Evolutionary conservation across 2,888 invertebrate species (phyloP), one percentile per base, ranked within the genome.

Genomic region (Thymelicus sylvestris): DNA sequence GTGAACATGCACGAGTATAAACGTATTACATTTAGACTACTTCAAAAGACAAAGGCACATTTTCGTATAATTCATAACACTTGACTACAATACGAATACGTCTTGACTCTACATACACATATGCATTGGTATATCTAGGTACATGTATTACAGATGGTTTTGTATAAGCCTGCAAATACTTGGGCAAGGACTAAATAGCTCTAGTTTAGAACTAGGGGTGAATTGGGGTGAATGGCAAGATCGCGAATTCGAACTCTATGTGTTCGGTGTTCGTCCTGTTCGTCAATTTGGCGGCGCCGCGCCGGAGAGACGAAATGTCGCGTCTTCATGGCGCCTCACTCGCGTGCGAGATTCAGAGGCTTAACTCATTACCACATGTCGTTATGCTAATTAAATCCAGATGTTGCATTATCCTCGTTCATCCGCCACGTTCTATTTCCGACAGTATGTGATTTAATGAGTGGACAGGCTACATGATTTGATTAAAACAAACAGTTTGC

Each of bases 281-380:
- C 48, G 38, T 67, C 39, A 60, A 61, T 67, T 41, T 7, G 19
- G 55, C n/a, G 57, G 63, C 63, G 68, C 68, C 68, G 63, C 63
- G 63, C 68, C 68, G 68, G 38, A 55, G 68, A 64, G 68, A 69
- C 68, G 57, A 38, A 57, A 31, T 57, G 68, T 69, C 68, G 47
- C 68, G 68, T 39, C 63, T 48, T 13, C 55, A n/a, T 15, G 69
- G 69, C 69, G 69, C 69, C 69, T 3, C 15, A 10, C 47, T n/a
- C 39, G 48, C 50, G 60, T 15, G 39, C 61, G 61, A 57, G 59
- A 63, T 57, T 44, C 13, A 15, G 44, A 63, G 48, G 31, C 64
- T 57, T 47, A 38, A 47, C 31, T 55, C 57, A 57, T 57, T 59
- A 38, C 5, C 38, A 39, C 59, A 39, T n/a, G 8, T 69, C 24